phyloP scores from a whole-genome alignment of 2,113 vertebrate species.

The Thomomys bottae region DNA sequence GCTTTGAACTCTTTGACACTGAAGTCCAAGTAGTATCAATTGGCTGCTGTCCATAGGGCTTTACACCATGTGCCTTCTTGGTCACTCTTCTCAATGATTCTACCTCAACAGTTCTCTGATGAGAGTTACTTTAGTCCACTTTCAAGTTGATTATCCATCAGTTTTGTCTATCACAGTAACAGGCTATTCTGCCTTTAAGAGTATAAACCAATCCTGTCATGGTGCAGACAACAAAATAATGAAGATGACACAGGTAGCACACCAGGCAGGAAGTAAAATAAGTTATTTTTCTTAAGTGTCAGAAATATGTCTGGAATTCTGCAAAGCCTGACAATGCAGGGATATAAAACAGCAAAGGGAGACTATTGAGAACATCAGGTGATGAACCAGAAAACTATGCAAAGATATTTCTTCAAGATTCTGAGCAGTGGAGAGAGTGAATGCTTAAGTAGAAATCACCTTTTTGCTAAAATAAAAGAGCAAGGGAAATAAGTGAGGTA shows the following conservation, averaged over 20 bases:
- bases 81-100: not conserved
- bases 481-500: not conserved
- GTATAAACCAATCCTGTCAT: not conserved
- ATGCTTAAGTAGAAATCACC: not conserved
- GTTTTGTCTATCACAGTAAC: not conserved
- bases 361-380: not conserved
- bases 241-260: not conserved
- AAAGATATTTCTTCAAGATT: not conserved
- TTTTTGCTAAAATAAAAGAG: not conserved
- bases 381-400: not conserved
- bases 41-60: accelerated
- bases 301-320: slow-evolving; percentile 18
- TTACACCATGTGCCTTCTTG: not conserved
- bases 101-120: not conserved
- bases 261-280: not conserved
- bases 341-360: slow-evolving; percentile 3
- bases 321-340: not conserved
- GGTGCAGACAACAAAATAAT: not conserved
- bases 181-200: not conserved
- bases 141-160: not conserved
- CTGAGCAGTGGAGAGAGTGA: not conserved
- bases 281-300: slow-evolving; percentile 22
- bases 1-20: not conserved
- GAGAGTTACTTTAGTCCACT: slow-evolving; percentile 1
- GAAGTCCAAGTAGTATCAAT: not conserved